phyloP scores from a whole-genome alignment of 2,888 invertebrate species.

The Drosophila limbata region DNA sequence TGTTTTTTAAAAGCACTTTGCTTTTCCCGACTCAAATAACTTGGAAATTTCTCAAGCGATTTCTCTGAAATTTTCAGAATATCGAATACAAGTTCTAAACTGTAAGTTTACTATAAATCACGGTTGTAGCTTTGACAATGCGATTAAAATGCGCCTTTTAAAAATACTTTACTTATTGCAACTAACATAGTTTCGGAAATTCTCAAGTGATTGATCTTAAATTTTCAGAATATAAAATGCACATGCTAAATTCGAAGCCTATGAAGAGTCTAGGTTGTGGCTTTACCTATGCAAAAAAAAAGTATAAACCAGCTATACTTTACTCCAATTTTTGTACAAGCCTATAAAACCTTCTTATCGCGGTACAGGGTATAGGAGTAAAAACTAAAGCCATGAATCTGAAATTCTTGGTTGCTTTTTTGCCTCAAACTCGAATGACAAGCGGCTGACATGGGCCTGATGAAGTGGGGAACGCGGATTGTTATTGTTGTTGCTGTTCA shows the following conservation, averaged over 20 bases:
- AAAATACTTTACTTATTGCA: neutral
- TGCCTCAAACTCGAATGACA: conserved; percentile 67
- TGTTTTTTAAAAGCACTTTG: too few relatives aligned
- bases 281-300: neutral
- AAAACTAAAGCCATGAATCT: conserved; percentile 70
- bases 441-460: conserved; percentile 67
- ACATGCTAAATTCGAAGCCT: neutral
- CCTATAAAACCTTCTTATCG: neutral
- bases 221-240: neutral
- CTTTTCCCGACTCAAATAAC: too few relatives aligned
- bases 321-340: neutral
- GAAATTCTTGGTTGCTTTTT: conserved; percentile 69
- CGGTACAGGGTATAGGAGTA: conserved; percentile 9
- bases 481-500: conserved; percentile 17
- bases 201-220: neutral
- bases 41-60: too few relatives aligned
- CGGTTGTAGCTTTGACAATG: neutral
- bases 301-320: too few relatives aligned
- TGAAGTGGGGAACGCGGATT: conserved; percentile 41
- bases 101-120: too few relatives aligned
- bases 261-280: neutral
- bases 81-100: too few relatives aligned
- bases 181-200: neutral
- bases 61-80: too few relatives aligned
- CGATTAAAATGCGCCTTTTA: neutral